Base-by-base conservation (phyloP, 2,888 invertebrate genomes). In the Acleris holmiana region DNA sequence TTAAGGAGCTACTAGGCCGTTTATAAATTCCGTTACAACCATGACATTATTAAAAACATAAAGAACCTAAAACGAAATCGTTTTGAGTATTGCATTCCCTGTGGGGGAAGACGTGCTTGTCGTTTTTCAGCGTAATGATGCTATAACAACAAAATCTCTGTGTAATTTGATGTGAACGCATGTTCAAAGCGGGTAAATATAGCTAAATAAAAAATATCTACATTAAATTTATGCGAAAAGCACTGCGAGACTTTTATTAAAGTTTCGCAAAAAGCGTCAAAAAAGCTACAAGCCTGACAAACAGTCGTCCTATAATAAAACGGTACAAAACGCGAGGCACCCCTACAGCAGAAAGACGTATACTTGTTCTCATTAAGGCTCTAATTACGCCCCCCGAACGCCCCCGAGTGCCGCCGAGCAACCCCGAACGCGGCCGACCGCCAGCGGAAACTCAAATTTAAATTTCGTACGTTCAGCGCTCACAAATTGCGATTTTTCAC, bases 401-500 rank as follows among this genome's bases (percentile, higher is more conserved):
- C 41, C 60, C 73, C 69, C 74, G 68, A 65, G 70, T 13, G 35
- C 68, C 63, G 66, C 59, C 61, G 67, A 61, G 66, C 46, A 57
- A 41, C 60, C 72, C 69, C 74, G 68, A 65, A 70, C 67, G 72
- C 74, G 69, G 65, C 79, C 79, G 80, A 78, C 80, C 83, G 81
- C 80, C 76, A 70, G 71, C 80, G 86, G 85, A 88, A 89, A 88
- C 88, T 86, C 83, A 86, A 89, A 89, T 91, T 89, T 86, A 86
- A 86, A 83, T 88, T 86, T 90, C 84, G 82, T 80, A 83, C 84
- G 78, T 73, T 76, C 75, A 71, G 73, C 76, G 82, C 81, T 83
- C 80, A 77, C 85, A 85, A 89, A 88, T 88, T 88, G 85, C 85
- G 82, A 87, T 88, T 89, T 89, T 86, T 79, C 79, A 83, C 80